Conservation (phyloP, 2,888 invertebrate species). For the Oconnorella tubifera region DNA sequence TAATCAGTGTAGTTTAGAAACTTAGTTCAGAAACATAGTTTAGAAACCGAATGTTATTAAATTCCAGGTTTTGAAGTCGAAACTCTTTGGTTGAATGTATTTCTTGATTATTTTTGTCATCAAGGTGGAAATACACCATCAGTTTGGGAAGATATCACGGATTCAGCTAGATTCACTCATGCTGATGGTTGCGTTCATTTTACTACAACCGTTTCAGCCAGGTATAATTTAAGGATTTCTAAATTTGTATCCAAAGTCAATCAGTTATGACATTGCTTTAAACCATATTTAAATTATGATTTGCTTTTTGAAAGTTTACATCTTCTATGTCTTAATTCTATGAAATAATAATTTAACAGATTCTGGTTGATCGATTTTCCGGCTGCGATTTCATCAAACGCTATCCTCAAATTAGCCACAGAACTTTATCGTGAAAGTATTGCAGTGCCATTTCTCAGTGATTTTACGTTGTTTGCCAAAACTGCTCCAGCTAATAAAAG, state of each 20-base stretch:
- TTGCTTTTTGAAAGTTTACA: no score
- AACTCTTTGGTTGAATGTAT: no score
- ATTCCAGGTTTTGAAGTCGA: no score
- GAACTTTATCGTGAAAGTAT: slow-evolving; percentile 16
- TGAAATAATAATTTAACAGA: no score
- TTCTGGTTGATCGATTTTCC: slow-evolving; percentile 12
- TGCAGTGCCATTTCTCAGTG: slow-evolving; percentile 22
- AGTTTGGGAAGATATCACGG: slow-evolving; percentile 27
- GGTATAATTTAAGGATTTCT: slow-evolving; percentile 9
- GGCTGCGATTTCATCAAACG: background rate
- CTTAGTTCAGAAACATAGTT: no score
- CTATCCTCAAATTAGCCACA: background rate
- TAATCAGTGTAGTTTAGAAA: no score
- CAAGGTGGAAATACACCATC: slow-evolving; percentile 17
- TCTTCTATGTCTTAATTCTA: no score
- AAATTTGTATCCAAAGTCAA: no score
- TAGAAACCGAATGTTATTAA: no score
- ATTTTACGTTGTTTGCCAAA: slow-evolving; percentile 20
- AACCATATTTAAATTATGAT: no score
- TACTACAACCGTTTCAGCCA: slow-evolving; percentile 27
- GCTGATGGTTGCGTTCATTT: slow-evolving; percentile 17
- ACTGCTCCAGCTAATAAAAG: background rate
- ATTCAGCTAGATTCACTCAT: slow-evolving; percentile 15
- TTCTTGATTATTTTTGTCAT: no score
- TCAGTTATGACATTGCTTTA: no score